Percentiles rank a stretch among this genome's conserved stretches.
These are phyloP conservation scores for Syrista parreyssii DNA, from an alignment of 2,888 invertebrate species.

Conservation along the genomic window DNA sequence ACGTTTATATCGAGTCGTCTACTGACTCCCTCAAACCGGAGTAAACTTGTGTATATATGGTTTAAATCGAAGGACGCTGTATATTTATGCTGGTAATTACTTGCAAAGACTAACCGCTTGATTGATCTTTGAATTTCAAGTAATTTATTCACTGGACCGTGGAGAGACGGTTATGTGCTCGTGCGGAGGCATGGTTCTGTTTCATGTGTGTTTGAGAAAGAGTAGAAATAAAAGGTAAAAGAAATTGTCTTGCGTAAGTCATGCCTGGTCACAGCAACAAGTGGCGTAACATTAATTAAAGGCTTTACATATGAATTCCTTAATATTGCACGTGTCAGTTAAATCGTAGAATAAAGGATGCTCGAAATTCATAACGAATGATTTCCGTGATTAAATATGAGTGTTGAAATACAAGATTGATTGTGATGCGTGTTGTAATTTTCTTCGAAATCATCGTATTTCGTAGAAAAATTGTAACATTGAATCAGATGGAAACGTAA, in stretches of 20 bases:
- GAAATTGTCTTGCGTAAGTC: background rate
- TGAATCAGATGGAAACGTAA: too few relatives aligned
- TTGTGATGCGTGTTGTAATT: background rate
- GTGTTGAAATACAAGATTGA: too few relatives aligned
- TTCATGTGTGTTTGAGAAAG: background rate
- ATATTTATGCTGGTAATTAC: background rate
- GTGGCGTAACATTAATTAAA: background rate
- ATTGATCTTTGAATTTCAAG: background rate
- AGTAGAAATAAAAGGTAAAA: background rate
- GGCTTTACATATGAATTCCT: background rate
- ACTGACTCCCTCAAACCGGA: background rate
- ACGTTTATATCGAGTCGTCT: background rate
- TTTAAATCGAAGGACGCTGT: background rate
- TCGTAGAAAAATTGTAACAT: too few relatives aligned
- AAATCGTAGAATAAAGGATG: background rate
- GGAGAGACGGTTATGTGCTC: background rate
- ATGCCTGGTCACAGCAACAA: background rate
- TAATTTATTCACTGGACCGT: background rate
- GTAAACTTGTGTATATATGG: too few relatives aligned
- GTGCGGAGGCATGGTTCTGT: background rate
- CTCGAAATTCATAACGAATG: background rate
- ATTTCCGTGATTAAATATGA: background rate
- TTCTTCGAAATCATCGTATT: background rate
- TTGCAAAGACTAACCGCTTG: background rate
- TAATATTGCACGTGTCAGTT: background rate